Evolutionary conservation across 2,113 vertebrate genomes (phyloP).

Genomic region (Melanocharis versteri): DNA sequence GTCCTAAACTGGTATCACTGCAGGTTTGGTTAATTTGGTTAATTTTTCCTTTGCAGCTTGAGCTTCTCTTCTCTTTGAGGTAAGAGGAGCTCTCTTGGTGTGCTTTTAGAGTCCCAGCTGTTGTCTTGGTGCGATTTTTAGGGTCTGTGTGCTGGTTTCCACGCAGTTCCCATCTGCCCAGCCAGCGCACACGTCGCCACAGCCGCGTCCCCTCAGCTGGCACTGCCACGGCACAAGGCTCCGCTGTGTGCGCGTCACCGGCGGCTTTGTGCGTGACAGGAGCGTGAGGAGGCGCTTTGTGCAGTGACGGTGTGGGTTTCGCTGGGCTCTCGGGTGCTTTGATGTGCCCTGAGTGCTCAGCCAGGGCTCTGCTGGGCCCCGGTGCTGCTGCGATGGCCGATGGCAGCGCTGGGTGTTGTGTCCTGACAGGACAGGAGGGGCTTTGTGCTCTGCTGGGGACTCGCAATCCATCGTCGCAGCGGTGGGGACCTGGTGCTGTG

Average conservation of each 20-base stretch:
- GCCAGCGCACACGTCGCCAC: neutral
- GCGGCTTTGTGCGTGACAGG: neutral
- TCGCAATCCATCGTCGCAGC: rapidly evolving
- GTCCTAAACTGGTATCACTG: neutral
- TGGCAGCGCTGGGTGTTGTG: neutral
- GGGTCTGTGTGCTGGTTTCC: too few relatives aligned
- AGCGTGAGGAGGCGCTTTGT: neutral
- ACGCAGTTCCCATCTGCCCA: neutral
- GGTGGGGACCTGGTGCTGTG: neutral
- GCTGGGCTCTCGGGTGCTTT: neutral
- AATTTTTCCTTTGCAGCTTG: rapidly evolving
- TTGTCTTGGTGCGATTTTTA: neutral
- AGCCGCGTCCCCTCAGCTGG: neutral
- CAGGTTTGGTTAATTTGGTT: neutral
- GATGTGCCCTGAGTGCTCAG: neutral
- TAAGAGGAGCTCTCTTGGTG: neutral
- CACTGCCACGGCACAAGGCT: neutral
- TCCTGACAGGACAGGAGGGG: neutral
- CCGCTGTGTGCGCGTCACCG: rapidly evolving
- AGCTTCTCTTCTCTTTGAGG: neutral
- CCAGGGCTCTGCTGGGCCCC: neutral
- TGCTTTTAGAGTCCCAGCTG: neutral
- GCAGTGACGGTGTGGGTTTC: rapidly evolving
- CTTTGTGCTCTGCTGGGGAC: neutral
- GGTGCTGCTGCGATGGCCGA: rapidly evolving